A percentile compares a stretch with the other conserved stretches of the same genome.
phyloP scores from a whole-genome alignment of 2,888 invertebrate species.

The Heteromyza rotundicornis region DNA sequence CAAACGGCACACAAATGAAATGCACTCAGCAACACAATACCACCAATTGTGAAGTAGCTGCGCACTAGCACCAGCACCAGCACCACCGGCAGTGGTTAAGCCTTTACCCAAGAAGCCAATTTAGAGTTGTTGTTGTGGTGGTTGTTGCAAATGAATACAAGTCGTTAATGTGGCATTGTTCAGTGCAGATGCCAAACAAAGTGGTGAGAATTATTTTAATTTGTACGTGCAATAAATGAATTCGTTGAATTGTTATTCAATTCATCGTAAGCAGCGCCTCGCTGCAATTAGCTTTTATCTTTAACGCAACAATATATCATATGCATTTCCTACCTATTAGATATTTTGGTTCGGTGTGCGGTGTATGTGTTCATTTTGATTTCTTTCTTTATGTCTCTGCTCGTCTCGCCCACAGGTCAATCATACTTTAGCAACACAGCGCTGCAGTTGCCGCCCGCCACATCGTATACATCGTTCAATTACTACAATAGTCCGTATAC shows the following conservation, averaged over 20 bases:
- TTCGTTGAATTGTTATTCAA: neutral
- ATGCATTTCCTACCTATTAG: neutral
- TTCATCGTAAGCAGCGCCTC: neutral
- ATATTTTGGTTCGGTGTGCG: no score
- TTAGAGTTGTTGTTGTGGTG: no score
- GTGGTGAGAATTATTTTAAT: conserved; percentile 1
- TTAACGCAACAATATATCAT: neutral
- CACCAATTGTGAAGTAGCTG: no score
- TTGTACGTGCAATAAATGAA: neutral
- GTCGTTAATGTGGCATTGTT: no score
- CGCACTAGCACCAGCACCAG: no score
- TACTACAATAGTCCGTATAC: conserved; percentile 52
- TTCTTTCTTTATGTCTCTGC: neutral
- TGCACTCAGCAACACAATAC: no score
- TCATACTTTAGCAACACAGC: conserved; percentile 43
- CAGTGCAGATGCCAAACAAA: neutral
- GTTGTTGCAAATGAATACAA: no score
- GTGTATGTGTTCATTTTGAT: neutral
- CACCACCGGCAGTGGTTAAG: no score
- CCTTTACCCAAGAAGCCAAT: no score
- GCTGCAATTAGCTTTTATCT: neutral
- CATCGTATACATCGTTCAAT: conserved; percentile 51
- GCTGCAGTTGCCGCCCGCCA: conserved; percentile 43
- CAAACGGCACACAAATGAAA: no score
- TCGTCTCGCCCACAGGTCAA: conserved; percentile 22